Base-by-base conservation (phyloP, 37 sponge, comb jelly and placozoan species). In the Corticium candelabrum region DNA sequence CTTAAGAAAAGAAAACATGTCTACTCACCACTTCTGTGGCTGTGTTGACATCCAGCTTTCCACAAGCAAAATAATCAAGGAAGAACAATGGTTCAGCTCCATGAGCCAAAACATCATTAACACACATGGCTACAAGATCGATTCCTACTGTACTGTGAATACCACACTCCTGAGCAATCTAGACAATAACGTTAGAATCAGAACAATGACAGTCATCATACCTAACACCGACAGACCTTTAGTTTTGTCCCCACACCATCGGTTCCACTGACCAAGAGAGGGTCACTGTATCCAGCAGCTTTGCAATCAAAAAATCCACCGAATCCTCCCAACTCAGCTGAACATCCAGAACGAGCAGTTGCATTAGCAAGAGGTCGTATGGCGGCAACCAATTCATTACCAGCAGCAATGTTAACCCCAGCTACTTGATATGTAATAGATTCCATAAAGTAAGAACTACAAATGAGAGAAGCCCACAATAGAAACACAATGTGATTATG, bases 231-330 rank as follows among this genome's bases (percentile, higher is more conserved):
- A 4, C 36, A 34, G 4, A 76, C 77, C 77, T 75, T 78, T 4
- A 78, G 73, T 31, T 78, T 78, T 7, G 80, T 78, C 5, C 80
- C 80, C 35, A 78, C 80, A 30, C 80, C 80, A 30, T 78, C 80
- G 4, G 80, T 78, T 30, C 72, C 39, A 15, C 5, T 37, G n/a
- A 78, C 73, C 7, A 78, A 27, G 3, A 75, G 15, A 27, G 77
- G 77, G 32, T 67, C 67, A 21, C 67, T 32, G 39, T 75, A 78
- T 5, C 62, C 67, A 76, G 75, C 39, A 5, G 34, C 34, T 74
- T 71, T 75, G 56, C 11, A 35, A 56, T 76, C 77, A 29, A 76
- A 76, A 11, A 76, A 56, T n/a, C 31, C 41, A 7, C 62, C 77
- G 67, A 76, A 76, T 5, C 77, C 77, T 11, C 77, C 77, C 31